Conservation (phyloP, 2,888 invertebrate genomes). For the Torymus auratus region DNA sequence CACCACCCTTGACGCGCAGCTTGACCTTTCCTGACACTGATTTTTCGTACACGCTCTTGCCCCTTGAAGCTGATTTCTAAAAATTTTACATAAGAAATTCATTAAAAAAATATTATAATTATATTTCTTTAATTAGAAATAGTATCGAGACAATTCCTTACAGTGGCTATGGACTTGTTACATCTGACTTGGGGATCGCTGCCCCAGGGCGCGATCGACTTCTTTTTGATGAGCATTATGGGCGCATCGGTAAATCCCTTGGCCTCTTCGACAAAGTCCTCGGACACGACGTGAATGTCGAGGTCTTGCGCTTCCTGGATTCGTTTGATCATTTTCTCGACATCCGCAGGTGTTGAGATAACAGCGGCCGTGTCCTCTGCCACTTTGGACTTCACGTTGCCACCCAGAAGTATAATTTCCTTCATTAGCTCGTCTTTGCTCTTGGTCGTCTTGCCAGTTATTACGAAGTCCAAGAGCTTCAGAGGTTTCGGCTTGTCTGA, state of each 20-base stretch:
- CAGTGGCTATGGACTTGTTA: conserved; percentile 77
- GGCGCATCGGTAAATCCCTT: conserved; percentile 81
- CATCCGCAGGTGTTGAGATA: conserved; percentile 83
- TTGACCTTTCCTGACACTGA: conserved; percentile 81
- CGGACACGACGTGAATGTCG: conserved; percentile 89
- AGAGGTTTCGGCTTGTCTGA: conserved; percentile 81
- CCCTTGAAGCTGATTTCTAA: conserved; percentile 76
- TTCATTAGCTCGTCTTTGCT: conserved; percentile 83
- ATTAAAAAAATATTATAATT: background rate
- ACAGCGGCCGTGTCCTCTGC: conserved; percentile 84
- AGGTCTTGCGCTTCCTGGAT: conserved; percentile 83
- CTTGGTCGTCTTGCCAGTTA: conserved; percentile 80
- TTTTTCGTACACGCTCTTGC: conserved; percentile 80
- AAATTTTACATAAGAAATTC: conserved; percentile 7
- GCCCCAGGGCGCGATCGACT: conserved; percentile 90
- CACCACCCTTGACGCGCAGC: conserved; percentile 86
- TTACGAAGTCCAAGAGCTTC: conserved; percentile 87
- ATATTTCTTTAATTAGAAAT: conserved; percentile 1
- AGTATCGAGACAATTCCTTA: conserved; percentile 6
- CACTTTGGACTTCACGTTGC: conserved; percentile 83
- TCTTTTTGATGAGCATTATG: conserved; percentile 83
- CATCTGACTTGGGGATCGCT: conserved; percentile 81
- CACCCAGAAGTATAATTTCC: conserved; percentile 86
- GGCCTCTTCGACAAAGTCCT: conserved; percentile 85
- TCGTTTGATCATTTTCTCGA: conserved; percentile 82